Conservation (phyloP, 2,797 vertebrate genomes). For the Gephyroberyx darwinii region DNA sequence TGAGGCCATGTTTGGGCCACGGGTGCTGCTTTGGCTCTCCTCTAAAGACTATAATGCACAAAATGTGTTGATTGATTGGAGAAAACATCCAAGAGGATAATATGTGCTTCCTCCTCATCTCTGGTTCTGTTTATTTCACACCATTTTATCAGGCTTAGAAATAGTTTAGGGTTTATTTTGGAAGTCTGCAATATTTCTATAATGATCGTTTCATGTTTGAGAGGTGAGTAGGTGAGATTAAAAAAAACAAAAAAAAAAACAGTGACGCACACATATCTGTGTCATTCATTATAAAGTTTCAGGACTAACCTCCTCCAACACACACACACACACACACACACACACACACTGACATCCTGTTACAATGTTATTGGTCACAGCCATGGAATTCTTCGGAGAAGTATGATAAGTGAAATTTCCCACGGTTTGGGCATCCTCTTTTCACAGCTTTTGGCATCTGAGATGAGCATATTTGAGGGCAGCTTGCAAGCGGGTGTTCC, state of each 20-base stretch:
- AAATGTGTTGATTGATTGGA: background rate
- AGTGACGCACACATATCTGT: conserved; percentile 15
- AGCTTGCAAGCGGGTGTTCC: conserved; percentile 45
- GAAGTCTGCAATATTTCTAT: conserved; percentile 24
- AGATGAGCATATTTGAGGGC: conserved; percentile 27
- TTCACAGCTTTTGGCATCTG: conserved; percentile 39
- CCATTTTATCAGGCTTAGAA: background rate
- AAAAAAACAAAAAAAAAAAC: background rate
- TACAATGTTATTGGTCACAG: conserved; percentile 50
- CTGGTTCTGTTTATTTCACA: background rate
- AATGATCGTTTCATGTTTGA: conserved; percentile 27
- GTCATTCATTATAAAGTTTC: conserved; percentile 32
- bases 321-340: conserved; percentile 18
- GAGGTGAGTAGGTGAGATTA: conserved; percentile 11
- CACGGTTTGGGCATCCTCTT: conserved; percentile 62
- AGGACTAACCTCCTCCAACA: conserved; percentile 43
- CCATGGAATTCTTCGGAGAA: conserved; percentile 59
- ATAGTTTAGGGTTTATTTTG: conserved; percentile 2
- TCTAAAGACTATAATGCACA: background rate
- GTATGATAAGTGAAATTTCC: conserved; percentile 63
- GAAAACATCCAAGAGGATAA: background rate
- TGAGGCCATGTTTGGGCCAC: background rate
- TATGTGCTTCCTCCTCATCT: background rate
- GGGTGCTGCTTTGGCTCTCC: background rate
- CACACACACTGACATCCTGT: conserved; percentile 46